These are phyloP conservation scores for Ascaphus truei DNA, from an alignment of 2,113 vertebrate genomes.

Conservation along the genomic window DNA sequence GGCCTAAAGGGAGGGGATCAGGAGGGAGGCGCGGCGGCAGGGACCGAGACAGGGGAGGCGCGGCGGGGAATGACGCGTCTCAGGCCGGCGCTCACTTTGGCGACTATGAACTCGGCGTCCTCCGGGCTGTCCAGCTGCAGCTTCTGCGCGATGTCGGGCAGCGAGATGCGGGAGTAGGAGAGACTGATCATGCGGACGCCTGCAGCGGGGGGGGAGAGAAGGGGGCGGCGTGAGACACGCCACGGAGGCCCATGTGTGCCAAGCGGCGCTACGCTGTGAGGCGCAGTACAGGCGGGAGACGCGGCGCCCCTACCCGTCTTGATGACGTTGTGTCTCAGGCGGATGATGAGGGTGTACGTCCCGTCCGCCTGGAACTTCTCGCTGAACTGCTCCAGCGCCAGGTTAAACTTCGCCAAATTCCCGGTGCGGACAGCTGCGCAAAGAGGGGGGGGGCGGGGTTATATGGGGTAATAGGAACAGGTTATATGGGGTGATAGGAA, in stretches of 20 bases:
- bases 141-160: conserved; percentile 93
- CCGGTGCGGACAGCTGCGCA: conserved; percentile 88
- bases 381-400: conserved; percentile 90
- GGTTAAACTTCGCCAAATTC: conserved; percentile 96
- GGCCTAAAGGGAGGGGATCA: no score
- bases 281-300: no score
- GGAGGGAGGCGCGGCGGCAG: no score
- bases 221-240: no score
- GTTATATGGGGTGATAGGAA: no score
- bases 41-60: no score
- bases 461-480: no score
- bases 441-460: background rate
- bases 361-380: conserved; percentile 96
- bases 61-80: no score
- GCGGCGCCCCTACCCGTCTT: conserved; percentile 79
- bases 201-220: no score
- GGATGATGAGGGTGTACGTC: conserved; percentile 96
- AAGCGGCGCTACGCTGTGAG: no score
- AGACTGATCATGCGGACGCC: conserved; percentile 98
- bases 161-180: conserved; percentile 93
- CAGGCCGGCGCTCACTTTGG: conserved; percentile 75
- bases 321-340: conserved; percentile 95
- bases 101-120: conserved; percentile 95
- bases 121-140: conserved; percentile 95
- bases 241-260: no score